Percentiles rank a stretch among this genome's conserved stretches.
These are phyloP conservation scores for Aselliscus stoliczkanus DNA, from an alignment of 2,797 vertebrate genomes.

Conservation along the genomic window DNA sequence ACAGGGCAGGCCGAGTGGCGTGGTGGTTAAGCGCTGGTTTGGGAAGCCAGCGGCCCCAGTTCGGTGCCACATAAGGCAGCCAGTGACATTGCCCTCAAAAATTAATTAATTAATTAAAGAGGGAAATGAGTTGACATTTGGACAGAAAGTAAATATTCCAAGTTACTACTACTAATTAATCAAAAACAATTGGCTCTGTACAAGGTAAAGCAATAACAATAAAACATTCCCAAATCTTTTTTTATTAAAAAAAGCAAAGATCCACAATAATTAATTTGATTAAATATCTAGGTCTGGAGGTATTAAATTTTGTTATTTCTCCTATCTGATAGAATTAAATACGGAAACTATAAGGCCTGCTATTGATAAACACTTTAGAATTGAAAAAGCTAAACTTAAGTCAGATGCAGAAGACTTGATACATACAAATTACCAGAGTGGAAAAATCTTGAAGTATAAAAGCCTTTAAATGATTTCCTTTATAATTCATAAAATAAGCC, in stretches of 20 bases:
- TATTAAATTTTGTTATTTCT: background rate
- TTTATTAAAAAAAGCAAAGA: background rate
- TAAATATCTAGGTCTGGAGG: background rate
- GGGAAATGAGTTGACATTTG: background rate
- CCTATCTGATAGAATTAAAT: background rate
- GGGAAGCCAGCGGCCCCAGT: too few species aligned
- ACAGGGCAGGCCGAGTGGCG: too few species aligned
- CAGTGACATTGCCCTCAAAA: too few species aligned
- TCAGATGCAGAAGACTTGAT: background rate
- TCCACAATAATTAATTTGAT: background rate
- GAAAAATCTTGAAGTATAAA: conserved; percentile 8
- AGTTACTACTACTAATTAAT: background rate
- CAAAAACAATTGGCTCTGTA: background rate
- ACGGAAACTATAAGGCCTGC: background rate
- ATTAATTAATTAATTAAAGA: too few species aligned
- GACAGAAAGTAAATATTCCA: background rate
- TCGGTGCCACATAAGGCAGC: too few species aligned
- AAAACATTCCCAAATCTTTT: background rate
- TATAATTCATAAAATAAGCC: conserved; percentile 6
- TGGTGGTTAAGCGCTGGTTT: too few species aligned
- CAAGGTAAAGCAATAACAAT: background rate
- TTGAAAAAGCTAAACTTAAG: background rate
- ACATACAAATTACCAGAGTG: background rate
- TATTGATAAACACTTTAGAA: background rate
- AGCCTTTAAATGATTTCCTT: background rate